Evolutionary conservation across 2,113 vertebrate species (phyloP).

Genomic region (Indicator maculatus): DNA sequence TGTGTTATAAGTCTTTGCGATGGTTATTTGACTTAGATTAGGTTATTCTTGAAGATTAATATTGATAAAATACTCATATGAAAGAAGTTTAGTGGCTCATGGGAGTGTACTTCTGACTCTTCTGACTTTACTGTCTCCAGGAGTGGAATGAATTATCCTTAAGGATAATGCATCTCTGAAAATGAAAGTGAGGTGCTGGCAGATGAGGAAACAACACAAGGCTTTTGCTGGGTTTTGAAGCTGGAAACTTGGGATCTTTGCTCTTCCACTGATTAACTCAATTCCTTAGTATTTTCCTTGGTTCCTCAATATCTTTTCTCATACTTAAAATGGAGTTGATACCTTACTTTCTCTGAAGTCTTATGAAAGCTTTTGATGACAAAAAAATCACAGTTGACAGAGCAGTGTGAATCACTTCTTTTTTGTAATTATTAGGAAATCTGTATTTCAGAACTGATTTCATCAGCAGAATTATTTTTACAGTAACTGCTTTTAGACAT

Average conservation of each 20-base stretch:
- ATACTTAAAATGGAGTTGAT: not conserved
- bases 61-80: not conserved
- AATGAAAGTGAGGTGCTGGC: not conserved
- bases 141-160: not conserved
- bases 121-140: not conserved
- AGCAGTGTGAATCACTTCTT: not conserved
- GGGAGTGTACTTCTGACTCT: not conserved
- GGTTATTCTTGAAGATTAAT: not conserved
- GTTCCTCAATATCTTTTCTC: not conserved
- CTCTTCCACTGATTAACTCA: not conserved
- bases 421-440: not conserved
- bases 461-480: not conserved
- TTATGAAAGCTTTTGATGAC: not conserved
- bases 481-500: not conserved
- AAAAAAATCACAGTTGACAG: not conserved
- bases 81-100: constrained; percentile 19
- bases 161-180: not conserved
- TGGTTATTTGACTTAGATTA: not conserved
- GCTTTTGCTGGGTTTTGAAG: not conserved
- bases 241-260: not conserved
- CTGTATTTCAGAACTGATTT: not conserved
- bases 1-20: not conserved
- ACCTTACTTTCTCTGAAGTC: not conserved
- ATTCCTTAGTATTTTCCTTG: not conserved
- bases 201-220: not conserved